Percentiles rank a stretch among this genome's conserved stretches.
Conservation (phyloP, 1,140 invertebrate species). For the Pseudomyrmex flavicornis region DNA sequence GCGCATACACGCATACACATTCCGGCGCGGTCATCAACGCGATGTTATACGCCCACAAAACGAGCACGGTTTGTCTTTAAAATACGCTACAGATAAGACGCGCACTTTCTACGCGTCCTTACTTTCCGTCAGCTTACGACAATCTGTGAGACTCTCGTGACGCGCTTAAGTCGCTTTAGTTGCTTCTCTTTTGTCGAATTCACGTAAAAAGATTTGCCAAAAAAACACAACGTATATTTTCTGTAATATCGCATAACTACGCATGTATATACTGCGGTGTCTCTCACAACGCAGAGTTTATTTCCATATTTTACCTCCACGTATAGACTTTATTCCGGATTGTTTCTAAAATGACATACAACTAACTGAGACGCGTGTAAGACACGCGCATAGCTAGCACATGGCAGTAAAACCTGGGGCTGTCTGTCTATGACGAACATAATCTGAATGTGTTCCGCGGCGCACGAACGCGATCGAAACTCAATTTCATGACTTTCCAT, state of each 20-base stretch:
- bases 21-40: constrained; percentile 17
- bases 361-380: neutral
- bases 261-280: too few relatives aligned
- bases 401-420: neutral
- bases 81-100: constrained; percentile 60
- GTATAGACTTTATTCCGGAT: too few relatives aligned
- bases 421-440: neutral
- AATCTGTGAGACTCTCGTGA: neutral
- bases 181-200: too few relatives aligned
- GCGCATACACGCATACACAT: constrained; percentile 9
- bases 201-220: too few relatives aligned
- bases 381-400: neutral
- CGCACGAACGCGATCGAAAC: constrained; percentile 10
- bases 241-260: too few relatives aligned
- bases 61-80: constrained; percentile 47
- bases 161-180: neutral
- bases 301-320: too few relatives aligned
- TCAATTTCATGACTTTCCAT: constrained; percentile 24
- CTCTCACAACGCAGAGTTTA: too few relatives aligned
- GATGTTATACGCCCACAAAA: constrained; percentile 49
- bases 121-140: neutral
- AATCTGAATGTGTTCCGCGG: neutral
- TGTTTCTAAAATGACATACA: neutral
- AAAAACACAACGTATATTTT: too few relatives aligned
- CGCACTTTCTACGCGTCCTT: constrained; percentile 5